phyloP scores from a whole-genome alignment of 1,140 invertebrate genomes.

The Doryteuthis pealeii region DNA sequence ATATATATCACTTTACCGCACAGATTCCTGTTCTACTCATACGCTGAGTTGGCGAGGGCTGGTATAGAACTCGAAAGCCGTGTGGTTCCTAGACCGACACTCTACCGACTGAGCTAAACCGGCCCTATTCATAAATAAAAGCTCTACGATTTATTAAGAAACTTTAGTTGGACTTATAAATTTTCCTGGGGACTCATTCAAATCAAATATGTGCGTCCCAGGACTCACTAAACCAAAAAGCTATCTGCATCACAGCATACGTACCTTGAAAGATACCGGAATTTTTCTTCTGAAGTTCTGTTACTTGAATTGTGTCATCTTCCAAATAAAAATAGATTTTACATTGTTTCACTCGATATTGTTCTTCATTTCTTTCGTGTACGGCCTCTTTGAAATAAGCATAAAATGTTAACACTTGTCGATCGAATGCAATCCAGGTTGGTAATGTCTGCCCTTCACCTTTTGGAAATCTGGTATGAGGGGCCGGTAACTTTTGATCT shows the following conservation, averaged over 20 bases:
- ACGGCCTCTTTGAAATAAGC: conserved; percentile 60
- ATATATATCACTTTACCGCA: no score
- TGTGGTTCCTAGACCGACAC: no score
- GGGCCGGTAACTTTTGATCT: conserved; percentile 52
- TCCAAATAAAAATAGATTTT: conserved; percentile 62
- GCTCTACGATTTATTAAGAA: background rate
- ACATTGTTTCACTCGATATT: conserved; percentile 55
- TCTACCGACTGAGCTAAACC: no score
- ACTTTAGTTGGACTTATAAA: background rate
- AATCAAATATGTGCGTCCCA: no score
- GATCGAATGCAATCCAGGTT: conserved; percentile 83
- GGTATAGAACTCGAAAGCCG: no score
- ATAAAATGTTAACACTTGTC: conserved; percentile 69
- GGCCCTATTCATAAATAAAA: no score
- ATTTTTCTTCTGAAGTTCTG: conserved; percentile 59
- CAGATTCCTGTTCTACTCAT: no score
- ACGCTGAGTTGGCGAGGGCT: no score
- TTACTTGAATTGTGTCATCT: conserved; percentile 61
- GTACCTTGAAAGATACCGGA: conserved; percentile 59
- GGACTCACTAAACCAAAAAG: no score
- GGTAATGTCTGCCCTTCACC: conserved; percentile 72
- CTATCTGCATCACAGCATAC: no score
- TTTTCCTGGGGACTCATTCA: no score
- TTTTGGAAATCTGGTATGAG: conserved; percentile 48
- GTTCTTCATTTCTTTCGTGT: conserved; percentile 57